Evolutionary conservation across 2,888 invertebrate genomes (phyloP).

Genomic region (Helleia helle): DNA sequence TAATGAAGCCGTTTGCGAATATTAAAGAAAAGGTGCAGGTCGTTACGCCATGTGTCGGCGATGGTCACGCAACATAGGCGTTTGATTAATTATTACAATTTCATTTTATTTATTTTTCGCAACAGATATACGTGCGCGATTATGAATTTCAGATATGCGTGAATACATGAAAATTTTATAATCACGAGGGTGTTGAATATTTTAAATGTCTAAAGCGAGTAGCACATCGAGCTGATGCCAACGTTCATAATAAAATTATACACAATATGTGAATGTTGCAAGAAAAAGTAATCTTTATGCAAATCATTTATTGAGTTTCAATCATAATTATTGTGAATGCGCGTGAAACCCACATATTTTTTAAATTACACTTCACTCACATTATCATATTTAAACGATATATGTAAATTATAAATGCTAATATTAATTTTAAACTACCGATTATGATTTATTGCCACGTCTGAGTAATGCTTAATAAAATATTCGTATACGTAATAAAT

Average conservation of each 20-base stretch:
- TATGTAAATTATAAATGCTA: conserved; percentile 1
- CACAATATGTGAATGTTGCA: no score
- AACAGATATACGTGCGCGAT: not conserved
- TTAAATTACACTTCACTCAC: conserved; percentile 2
- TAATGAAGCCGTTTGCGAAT: not conserved
- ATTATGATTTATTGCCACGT: not conserved
- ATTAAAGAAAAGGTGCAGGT: not conserved
- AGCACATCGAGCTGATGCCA: not conserved
- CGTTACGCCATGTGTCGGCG: conserved; percentile 10
- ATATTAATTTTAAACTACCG: conserved; percentile 1
- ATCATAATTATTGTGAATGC: not conserved
- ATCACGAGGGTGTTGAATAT: not conserved
- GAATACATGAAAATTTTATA: not conserved
- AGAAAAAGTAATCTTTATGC: not conserved
- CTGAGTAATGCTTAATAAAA: not conserved
- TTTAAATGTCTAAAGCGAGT: no score
- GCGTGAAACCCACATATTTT: not conserved
- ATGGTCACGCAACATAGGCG: conserved; percentile 9
- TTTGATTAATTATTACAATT: conserved; percentile 8
- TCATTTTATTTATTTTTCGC: conserved; percentile 5
- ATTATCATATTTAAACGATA: conserved; percentile 7
- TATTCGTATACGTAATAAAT: not conserved
- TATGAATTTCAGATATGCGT: not conserved
- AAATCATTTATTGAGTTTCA: not conserved
- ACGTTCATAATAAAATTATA: not conserved